These are phyloP conservation scores for Hirundichthys speculiger DNA, from an alignment of 2,113 vertebrate species.

Conservation along the genomic window DNA sequence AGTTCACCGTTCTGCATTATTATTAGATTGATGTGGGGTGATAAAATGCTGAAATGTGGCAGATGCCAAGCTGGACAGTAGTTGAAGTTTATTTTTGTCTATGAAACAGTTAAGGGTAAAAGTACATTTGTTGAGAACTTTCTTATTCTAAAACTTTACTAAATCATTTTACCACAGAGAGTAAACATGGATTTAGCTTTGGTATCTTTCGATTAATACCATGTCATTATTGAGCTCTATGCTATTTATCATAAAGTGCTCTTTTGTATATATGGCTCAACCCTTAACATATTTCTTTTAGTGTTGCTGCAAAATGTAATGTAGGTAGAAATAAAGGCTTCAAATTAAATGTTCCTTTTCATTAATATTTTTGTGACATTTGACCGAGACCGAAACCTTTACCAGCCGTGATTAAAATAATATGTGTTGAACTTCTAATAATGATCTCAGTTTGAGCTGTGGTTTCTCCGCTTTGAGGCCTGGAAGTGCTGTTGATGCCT, in stretches of 20 bases:
- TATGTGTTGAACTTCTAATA: slow-evolving; percentile 1
- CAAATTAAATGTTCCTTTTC: neutral
- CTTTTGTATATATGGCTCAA: neutral
- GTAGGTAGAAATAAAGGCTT: neutral
- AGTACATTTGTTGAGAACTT: no score
- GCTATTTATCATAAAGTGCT: neutral
- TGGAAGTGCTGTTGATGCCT: slow-evolving; percentile 16
- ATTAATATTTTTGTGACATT: neutral
- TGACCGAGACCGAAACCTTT: neutral
- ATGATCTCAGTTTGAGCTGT: slow-evolving; percentile 17
- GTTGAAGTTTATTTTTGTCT: neutral
- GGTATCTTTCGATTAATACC: neutral
- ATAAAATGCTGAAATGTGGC: neutral
- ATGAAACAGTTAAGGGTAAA: no score
- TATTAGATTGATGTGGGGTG: neutral
- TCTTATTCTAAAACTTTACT: no score
- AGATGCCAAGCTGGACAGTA: no score
- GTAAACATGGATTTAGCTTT: no score
- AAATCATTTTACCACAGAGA: no score
- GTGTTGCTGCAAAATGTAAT: no score
- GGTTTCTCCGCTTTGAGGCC: slow-evolving; percentile 8
- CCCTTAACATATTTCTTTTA: neutral
- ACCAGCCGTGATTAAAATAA: neutral
- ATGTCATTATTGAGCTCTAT: neutral
- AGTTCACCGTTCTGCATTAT: no score